Percentiles rank a stretch among this genome's conserved stretches.
Evolutionary conservation across 2,113 vertebrate species (phyloP).

Genomic region (Cheirogaleus medius): DNA sequence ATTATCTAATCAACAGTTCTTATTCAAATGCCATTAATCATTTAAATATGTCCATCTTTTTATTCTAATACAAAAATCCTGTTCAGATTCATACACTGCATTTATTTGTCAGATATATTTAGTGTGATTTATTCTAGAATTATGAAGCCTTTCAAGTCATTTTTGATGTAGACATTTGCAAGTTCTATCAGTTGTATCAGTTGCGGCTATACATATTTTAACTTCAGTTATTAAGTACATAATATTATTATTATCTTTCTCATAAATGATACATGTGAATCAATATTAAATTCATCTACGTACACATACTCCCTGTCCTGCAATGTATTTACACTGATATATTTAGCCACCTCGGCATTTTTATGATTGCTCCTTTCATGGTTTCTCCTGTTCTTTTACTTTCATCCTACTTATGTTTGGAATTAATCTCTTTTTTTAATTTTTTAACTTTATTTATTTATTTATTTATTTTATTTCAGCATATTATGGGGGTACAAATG

Average conservation of each 20-base stretch:
- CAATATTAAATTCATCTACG: neutral
- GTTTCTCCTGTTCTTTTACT: neutral
- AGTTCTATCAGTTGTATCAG: neutral
- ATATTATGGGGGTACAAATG: too few species aligned
- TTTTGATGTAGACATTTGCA: neutral
- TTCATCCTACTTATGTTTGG: neutral
- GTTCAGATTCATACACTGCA: rapidly evolving
- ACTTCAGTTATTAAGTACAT: neutral
- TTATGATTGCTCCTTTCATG: neutral
- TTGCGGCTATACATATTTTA: neutral
- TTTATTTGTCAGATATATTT: neutral
- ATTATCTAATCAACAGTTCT: neutral
- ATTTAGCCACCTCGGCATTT: neutral
- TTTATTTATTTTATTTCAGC: too few species aligned
- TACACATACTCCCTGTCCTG: neutral
- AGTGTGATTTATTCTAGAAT: neutral
- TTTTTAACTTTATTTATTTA: too few species aligned
- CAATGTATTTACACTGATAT: neutral
- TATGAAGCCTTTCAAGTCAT: neutral
- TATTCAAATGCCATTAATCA: neutral
- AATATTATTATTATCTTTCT: neutral
- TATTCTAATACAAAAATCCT: neutral
- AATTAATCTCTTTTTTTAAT: neutral
- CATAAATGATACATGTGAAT: neutral
- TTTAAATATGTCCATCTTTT: neutral